A percentile compares a stretch with the other conserved stretches of the same genome.
These are phyloP conservation scores for Chrysogorgia sp. DNA, from an alignment of 92 coral and sea anemone species.

Conservation along the genomic window DNA sequence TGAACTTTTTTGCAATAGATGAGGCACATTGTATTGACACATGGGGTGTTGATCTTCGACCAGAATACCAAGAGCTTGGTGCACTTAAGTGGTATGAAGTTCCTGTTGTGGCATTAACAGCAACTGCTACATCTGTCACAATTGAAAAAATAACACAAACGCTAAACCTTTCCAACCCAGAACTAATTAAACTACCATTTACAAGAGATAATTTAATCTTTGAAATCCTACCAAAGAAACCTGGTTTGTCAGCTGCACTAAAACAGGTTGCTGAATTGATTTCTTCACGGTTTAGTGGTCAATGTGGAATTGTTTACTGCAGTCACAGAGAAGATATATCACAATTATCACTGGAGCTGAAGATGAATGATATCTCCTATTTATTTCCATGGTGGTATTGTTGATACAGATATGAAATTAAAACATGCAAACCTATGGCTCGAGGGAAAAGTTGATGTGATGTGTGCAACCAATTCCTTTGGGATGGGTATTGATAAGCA, in stretches of 20 bases:
- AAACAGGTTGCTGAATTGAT: constrained; percentile 42
- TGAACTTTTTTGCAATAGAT: constrained; percentile 34
- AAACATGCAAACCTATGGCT: constrained; percentile 41
- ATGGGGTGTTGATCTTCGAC: constrained; percentile 39
- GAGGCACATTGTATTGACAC: constrained; percentile 43
- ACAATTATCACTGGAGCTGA: constrained; percentile 49
- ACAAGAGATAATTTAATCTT: constrained; percentile 41
- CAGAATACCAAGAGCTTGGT: constrained; percentile 44
- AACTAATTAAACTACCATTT: constrained; percentile 38
- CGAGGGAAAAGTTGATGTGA: constrained; percentile 33
- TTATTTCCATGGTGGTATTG: constrained; percentile 45
- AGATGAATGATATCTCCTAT: constrained; percentile 30
- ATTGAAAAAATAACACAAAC: constrained; percentile 18
- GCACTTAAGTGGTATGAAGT: constrained; percentile 18
- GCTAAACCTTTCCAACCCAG: constrained; percentile 29
- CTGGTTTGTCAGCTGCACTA: constrained; percentile 33
- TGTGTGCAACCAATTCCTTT: constrained; percentile 16
- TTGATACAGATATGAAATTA: constrained; percentile 28
- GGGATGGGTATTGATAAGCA: constrained; percentile 50
- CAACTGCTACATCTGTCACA: constrained; percentile 20
- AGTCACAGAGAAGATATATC: constrained; percentile 47
- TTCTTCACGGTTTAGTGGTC: constrained; percentile 46
- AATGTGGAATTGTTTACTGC: constrained; percentile 60
- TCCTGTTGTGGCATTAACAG: constrained; percentile 21
- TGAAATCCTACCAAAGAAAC: constrained; percentile 9